These are phyloP conservation scores for Macrosiphum euphorbiae DNA, from an alignment of 2,888 invertebrate species.

Conservation along the genomic window DNA sequence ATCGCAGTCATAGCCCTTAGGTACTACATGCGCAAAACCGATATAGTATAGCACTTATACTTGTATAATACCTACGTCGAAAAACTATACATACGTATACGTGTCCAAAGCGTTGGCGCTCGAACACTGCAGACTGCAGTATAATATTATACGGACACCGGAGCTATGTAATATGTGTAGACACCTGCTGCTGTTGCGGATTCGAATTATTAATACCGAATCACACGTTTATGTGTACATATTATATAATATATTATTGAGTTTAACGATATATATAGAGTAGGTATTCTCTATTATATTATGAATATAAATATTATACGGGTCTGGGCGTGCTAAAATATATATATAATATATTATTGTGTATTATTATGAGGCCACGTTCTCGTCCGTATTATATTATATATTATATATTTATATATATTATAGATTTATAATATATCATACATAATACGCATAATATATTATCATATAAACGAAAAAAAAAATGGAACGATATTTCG, in stretches of 20 bases:
- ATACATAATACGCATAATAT: background rate
- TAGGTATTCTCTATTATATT: background rate
- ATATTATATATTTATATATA: background rate
- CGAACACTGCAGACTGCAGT: background rate
- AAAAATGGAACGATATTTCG: slow-evolving; percentile 17
- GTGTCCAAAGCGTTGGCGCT: background rate
- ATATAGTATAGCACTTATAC: background rate
- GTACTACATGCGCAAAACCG: background rate
- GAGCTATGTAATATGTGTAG: background rate
- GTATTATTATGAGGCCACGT: slow-evolving; percentile 15
- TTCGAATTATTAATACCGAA: slow-evolving; percentile 8
- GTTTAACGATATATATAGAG: background rate
- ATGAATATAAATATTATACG: background rate
- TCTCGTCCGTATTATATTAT: slow-evolving; percentile 2
- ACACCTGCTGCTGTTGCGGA: background rate
- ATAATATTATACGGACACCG: background rate
- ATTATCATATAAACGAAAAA: slow-evolving; percentile 3
- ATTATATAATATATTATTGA: background rate
- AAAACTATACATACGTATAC: background rate
- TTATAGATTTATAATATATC: background rate
- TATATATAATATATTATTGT: background rate
- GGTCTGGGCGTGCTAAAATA: background rate
- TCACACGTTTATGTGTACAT: background rate
- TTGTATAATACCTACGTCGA: background rate
- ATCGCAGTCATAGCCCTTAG: background rate